These are phyloP conservation scores for Propsilocerus akamusi DNA, from an alignment of 1,140 invertebrate genomes.

Conservation along the genomic window DNA sequence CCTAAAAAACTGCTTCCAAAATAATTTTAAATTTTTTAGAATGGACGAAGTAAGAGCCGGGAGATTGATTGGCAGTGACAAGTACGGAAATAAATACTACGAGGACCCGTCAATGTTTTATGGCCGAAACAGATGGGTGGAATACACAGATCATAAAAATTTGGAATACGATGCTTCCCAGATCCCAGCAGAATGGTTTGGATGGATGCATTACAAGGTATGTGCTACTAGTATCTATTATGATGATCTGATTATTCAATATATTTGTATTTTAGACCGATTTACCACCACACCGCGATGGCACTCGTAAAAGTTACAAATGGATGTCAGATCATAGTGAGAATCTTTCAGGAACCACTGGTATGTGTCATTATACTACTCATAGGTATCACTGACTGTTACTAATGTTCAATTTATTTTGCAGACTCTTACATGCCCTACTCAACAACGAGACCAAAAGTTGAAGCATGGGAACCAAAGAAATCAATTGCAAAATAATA, in stretches of 20 bases:
- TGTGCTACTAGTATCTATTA: not conserved
- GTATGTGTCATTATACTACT: conserved; percentile 12
- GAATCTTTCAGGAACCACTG: conserved; percentile 63
- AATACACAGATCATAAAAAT: conserved; percentile 50
- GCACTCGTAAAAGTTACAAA: conserved; percentile 50
- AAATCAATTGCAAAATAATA: conserved; percentile 7
- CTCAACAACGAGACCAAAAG: conserved; percentile 64
- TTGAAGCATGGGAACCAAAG: conserved; percentile 64
- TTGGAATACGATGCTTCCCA: conserved; percentile 90
- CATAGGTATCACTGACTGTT: too few relatives aligned
- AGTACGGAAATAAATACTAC: conserved; percentile 93
- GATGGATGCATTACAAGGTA: conserved; percentile 65
- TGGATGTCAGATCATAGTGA: conserved; percentile 74
- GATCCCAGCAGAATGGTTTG: conserved; percentile 79
- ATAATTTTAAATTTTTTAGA: conserved; percentile 30
- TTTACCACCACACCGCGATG: conserved; percentile 37
- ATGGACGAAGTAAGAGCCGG: conserved; percentile 78
- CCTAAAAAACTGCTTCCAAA: conserved; percentile 9
- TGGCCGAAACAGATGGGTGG: conserved; percentile 86
- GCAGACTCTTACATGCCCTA: conserved; percentile 68
- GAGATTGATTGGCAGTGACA: conserved; percentile 75
- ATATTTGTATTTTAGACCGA: conserved; percentile 20
- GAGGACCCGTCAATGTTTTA: conserved; percentile 82
- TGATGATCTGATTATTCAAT: not conserved
- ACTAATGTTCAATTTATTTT: conserved; percentile 9